Evolutionary conservation across 2,888 invertebrate species (phyloP).

Genomic region (Galerucella calmariensis): DNA sequence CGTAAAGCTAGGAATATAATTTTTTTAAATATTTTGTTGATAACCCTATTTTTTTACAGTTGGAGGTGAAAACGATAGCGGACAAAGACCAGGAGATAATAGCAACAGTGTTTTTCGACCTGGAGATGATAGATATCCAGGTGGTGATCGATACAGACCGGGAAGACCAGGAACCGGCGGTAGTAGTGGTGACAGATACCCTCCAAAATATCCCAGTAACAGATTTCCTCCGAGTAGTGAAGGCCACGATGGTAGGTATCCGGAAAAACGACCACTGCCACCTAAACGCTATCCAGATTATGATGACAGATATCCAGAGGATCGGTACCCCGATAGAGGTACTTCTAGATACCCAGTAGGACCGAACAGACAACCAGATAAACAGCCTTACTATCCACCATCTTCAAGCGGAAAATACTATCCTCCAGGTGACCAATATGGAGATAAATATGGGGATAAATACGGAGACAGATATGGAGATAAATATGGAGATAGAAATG

Average conservation of each 20-base stretch:
- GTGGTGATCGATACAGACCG: constrained; percentile 43
- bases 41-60: constrained; percentile 42
- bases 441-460: not conserved
- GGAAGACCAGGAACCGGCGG: constrained; percentile 49
- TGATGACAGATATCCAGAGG: constrained; percentile 60
- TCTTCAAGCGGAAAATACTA: constrained; percentile 16
- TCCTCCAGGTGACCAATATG: constrained; percentile 17
- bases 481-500: not conserved
- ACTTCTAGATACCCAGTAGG: constrained; percentile 64
- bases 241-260: constrained; percentile 52
- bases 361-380: constrained; percentile 46
- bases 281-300: constrained; percentile 49
- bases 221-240: constrained; percentile 60
- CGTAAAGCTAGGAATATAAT: constrained; percentile 63
- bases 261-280: constrained; percentile 45
- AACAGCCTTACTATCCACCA: constrained; percentile 20
- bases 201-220: constrained; percentile 42
- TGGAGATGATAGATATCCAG: constrained; percentile 45
- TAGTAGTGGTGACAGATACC: constrained; percentile 48
- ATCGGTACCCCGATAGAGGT: constrained; percentile 60
- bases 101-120: constrained; percentile 40
- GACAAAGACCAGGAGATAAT: constrained; percentile 47
- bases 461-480: constrained; percentile 1
- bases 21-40: too few relatives aligned
- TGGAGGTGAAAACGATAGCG: constrained; percentile 56